Percentiles rank a stretch among this genome's conserved stretches.
These are phyloP conservation scores for Germaria angustata DNA, from an alignment of 2,888 invertebrate species.

Conservation along the genomic window DNA sequence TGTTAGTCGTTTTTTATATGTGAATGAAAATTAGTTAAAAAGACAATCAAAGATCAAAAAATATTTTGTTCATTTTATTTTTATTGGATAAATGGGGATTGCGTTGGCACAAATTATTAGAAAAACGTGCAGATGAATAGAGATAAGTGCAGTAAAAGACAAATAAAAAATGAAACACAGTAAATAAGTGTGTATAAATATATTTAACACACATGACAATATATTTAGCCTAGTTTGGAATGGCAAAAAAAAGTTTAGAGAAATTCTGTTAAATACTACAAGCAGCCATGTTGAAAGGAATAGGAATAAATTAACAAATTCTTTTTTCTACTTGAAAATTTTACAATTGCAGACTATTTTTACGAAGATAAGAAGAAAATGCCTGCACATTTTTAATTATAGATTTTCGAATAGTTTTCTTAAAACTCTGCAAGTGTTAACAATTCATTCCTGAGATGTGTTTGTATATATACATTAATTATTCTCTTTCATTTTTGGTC, in stretches of 20 bases:
- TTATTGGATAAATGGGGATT: slow-evolving; percentile 58
- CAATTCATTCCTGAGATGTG: slow-evolving; percentile 61
- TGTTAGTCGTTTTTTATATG: slow-evolving; percentile 14
- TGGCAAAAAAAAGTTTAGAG: background rate
- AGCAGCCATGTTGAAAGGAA: too few relatives aligned
- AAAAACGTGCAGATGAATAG: slow-evolving; percentile 61
- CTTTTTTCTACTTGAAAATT: too few relatives aligned
- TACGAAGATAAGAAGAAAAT: slow-evolving; percentile 3
- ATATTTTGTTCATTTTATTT: slow-evolving; percentile 48
- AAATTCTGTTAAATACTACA: background rate
- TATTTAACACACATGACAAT: background rate
- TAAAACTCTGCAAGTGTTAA: slow-evolving; percentile 5
- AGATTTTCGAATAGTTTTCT: slow-evolving; percentile 50
- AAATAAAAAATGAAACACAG: too few relatives aligned
- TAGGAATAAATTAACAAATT: too few relatives aligned
- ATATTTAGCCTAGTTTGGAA: slow-evolving; percentile 33
- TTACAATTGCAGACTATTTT: slow-evolving; percentile 52
- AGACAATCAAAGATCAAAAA: slow-evolving; percentile 76
- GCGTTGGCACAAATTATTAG: slow-evolving; percentile 61
- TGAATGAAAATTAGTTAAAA: slow-evolving; percentile 76
- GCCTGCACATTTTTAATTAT: slow-evolving; percentile 61
- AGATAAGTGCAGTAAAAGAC: slow-evolving; percentile 38
- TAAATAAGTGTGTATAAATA: too few relatives aligned
- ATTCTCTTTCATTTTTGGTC: background rate
- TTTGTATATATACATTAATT: slow-evolving; percentile 56